Evolutionary conservation across 2,888 invertebrate species (phyloP).

Genomic region (Cheilosia soror): DNA sequence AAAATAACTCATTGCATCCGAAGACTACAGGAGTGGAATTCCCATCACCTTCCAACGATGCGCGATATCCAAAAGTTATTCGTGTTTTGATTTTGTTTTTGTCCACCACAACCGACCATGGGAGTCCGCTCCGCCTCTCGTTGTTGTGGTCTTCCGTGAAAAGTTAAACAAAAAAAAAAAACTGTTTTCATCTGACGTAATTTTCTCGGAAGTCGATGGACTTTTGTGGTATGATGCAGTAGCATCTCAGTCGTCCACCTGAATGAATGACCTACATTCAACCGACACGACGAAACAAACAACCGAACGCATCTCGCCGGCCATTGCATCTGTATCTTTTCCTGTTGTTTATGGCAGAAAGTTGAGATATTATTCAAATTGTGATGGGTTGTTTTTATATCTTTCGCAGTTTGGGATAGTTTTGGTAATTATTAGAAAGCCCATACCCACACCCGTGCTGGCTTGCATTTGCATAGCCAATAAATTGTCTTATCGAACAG

Average conservation of each 20-base stretch:
- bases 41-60: background rate
- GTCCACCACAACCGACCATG: slow-evolving; percentile 17
- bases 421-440: slow-evolving; percentile 66
- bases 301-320: slow-evolving; percentile 28
- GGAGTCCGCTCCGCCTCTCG: background rate
- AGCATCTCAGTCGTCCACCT: slow-evolving; percentile 30
- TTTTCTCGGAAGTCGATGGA: slow-evolving; percentile 64
- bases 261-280: slow-evolving; percentile 60
- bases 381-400: slow-evolving; percentile 16
- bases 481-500: background rate
- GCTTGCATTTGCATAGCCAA: slow-evolving; percentile 28
- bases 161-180: slow-evolving; percentile 16
- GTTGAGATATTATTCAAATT: slow-evolving; percentile 56
- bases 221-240: slow-evolving; percentile 14
- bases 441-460: background rate
- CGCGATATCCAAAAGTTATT: slow-evolving; percentile 27
- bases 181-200: slow-evolving; percentile 51
- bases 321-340: slow-evolving; percentile 33
- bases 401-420: slow-evolving; percentile 26
- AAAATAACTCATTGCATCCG: slow-evolving; percentile 27
- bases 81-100: slow-evolving; percentile 3
- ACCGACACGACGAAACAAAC: slow-evolving; percentile 39
- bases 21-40: slow-evolving; percentile 30
- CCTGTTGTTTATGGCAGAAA: slow-evolving; percentile 65
- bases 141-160: slow-evolving; percentile 41